Percentiles rank a stretch among this genome's conserved stretches.
phyloP scores from a whole-genome alignment of 2,113 vertebrate species.

The Cyprinodon variegatus region DNA sequence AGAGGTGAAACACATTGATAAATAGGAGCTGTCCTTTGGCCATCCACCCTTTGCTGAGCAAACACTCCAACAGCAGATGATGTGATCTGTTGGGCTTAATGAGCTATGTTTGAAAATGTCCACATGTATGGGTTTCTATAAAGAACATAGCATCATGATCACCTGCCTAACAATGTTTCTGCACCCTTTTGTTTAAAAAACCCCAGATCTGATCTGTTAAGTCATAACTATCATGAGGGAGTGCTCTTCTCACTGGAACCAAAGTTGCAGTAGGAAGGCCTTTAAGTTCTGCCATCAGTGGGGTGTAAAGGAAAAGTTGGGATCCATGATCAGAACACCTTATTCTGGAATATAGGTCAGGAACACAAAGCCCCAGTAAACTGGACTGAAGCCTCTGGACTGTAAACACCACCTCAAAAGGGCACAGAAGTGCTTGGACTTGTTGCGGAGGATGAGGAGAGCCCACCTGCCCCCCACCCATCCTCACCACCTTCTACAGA shows the following conservation, averaged over 20 bases:
- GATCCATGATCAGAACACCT: too few species aligned
- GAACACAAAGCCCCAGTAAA: too few species aligned
- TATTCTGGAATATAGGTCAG: too few species aligned
- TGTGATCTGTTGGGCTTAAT: conserved; percentile 22
- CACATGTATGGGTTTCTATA: neutral
- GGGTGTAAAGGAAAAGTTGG: neutral
- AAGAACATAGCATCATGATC: too few species aligned
- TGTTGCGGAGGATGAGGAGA: too few species aligned
- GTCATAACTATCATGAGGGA: neutral
- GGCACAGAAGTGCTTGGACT: too few species aligned
- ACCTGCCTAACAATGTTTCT: too few species aligned
- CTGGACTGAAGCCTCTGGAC: too few species aligned
- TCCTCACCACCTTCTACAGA: too few species aligned
- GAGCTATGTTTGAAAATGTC: neutral
- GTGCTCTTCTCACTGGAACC: neutral
- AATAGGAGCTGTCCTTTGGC: conserved; percentile 35
- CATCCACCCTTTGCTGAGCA: conserved; percentile 51
- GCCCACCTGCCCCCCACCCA: too few species aligned
- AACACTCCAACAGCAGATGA: conserved; percentile 22
- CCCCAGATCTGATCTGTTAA: neutral
- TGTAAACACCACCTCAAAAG: too few species aligned
- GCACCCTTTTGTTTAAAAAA: too few species aligned
- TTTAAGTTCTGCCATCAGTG: neutral
- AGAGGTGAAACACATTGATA: conserved; percentile 59
- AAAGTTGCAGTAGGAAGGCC: neutral